These are phyloP conservation scores for Drosophila prosaltans DNA, from an alignment of 1,140 invertebrate genomes.

Conservation along the genomic window DNA sequence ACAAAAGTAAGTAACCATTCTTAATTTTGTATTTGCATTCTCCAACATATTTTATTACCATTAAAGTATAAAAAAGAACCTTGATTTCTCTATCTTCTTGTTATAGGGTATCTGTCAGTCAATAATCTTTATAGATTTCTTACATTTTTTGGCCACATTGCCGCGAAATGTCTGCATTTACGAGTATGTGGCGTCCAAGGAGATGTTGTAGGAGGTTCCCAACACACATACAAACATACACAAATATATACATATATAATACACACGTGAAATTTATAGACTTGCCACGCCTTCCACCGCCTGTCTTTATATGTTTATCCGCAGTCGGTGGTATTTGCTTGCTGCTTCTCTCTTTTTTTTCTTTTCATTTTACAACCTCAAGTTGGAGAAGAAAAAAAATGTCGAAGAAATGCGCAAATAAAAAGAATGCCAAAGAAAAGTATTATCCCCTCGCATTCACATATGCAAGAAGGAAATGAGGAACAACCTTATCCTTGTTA, in stretches of 20 bases:
- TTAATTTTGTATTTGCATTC: too few species aligned
- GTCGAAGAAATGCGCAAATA: conserved; percentile 49
- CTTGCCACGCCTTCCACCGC: conserved; percentile 55
- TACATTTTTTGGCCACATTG: conserved; percentile 1
- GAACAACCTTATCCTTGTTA: conserved; percentile 16
- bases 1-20: too few species aligned
- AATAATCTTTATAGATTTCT: neutral
- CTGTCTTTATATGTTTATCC: conserved; percentile 45
- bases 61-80: too few species aligned
- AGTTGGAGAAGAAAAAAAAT: conserved; percentile 12
- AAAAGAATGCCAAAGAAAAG: conserved; percentile 60
- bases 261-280: conserved; percentile 67
- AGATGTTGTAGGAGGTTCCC: conserved; percentile 14
- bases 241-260: conserved; percentile 2
- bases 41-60: too few species aligned
- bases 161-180: conserved; percentile 47
- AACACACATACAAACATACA: conserved; percentile 36
- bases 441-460: conserved; percentile 1
- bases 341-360: neutral
- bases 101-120: neutral
- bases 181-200: conserved; percentile 25
- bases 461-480: neutral
- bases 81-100: neutral
- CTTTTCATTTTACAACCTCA: conserved; percentile 21
- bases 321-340: conserved; percentile 47